phyloP scores from a whole-genome alignment of 2,797 vertebrate species.

The Dermochelys coriacea region DNA sequence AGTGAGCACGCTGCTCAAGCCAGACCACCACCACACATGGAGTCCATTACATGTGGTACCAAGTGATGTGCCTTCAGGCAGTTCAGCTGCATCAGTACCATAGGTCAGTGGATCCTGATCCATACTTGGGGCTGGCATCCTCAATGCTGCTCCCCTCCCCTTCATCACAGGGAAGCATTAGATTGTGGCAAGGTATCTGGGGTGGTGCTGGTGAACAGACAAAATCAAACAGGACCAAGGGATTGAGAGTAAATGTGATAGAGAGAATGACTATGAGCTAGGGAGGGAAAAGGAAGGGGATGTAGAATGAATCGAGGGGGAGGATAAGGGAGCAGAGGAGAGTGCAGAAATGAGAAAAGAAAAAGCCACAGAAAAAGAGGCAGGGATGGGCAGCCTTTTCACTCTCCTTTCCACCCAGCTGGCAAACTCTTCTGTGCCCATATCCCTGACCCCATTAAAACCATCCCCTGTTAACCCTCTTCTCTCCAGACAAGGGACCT shows the following conservation, averaged over 20 bases:
- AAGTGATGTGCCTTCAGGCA: background rate
- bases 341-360: background rate
- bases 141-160: background rate
- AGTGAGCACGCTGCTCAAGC: background rate
- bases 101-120: background rate
- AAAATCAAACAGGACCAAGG: background rate
- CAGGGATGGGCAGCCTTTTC: background rate
- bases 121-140: background rate
- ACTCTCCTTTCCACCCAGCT: background rate
- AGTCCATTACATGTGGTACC: background rate
- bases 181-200: background rate
- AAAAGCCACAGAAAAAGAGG: background rate
- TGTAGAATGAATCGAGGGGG: background rate
- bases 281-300: fast-evolving
- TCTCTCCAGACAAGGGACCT: background rate
- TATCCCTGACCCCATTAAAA: background rate
- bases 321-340: background rate
- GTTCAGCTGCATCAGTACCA: background rate
- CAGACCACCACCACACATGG: background rate
- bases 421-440: background rate
- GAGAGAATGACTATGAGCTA: background rate
- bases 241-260: background rate
- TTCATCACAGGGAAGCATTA: background rate
- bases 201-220: background rate
- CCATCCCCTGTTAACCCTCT: background rate